phyloP scores from a whole-genome alignment of 2,888 invertebrate genomes.

The Encarsia formosa region DNA sequence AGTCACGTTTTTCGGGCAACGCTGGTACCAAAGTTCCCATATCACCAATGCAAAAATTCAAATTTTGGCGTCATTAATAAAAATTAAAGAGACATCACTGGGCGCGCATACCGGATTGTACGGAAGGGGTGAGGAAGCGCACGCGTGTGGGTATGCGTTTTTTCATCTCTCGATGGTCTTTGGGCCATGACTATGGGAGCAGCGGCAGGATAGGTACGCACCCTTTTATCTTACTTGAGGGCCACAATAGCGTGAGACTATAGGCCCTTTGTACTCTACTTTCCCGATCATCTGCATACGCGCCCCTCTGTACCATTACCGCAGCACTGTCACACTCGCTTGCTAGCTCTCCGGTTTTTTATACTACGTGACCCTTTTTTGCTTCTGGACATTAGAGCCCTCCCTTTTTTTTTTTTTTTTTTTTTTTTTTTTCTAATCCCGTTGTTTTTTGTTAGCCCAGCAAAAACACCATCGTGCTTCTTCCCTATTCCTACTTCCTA shows the following conservation, averaged over 20 bases:
- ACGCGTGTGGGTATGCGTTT: too few species aligned
- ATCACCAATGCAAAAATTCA: conserved; percentile 51
- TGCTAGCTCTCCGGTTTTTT: neutral
- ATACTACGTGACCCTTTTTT: conserved; percentile 5
- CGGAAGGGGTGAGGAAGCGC: too few species aligned
- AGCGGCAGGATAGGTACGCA: conserved; percentile 17
- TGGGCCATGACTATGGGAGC: too few species aligned
- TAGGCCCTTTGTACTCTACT: conserved; percentile 48
- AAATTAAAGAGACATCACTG: conserved; percentile 52
- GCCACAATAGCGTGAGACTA: conserved; percentile 51
- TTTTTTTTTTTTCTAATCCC: neutral
- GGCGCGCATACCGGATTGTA: too few species aligned
- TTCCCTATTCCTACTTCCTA: neutral
- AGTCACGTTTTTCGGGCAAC: too few species aligned
- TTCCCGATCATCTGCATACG: conserved; percentile 48
- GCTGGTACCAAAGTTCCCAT: conserved; percentile 45
- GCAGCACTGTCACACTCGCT: neutral
- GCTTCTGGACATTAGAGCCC: conserved; percentile 6
- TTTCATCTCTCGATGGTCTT: neutral
- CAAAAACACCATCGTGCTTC: too few species aligned
- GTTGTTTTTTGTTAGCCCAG: conserved; percentile 20
- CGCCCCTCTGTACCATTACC: conserved; percentile 31
- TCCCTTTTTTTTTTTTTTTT: conserved; percentile 1
- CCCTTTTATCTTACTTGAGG: conserved; percentile 50
- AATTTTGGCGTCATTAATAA: conserved; percentile 50